Evolutionary conservation across 1,140 invertebrate species (phyloP).

Genomic region (Ceratitis capitata): DNA sequence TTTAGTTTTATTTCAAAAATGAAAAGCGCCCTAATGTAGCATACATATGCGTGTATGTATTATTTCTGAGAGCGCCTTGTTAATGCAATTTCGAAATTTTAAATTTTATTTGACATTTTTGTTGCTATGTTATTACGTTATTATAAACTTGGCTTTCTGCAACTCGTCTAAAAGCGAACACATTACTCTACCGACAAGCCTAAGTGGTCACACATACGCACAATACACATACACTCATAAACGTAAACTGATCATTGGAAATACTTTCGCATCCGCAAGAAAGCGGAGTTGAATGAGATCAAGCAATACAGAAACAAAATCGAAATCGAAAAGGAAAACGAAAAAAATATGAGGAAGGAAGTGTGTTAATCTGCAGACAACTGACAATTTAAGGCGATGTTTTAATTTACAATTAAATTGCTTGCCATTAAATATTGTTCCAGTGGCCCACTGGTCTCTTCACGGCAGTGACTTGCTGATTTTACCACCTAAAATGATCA

Average conservation of each 20-base stretch:
- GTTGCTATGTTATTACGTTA: not conserved
- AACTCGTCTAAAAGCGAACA: not conserved
- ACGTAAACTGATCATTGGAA: not conserved
- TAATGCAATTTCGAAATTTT: not conserved
- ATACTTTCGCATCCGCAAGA: not conserved
- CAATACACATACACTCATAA: not conserved
- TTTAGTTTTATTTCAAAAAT: too few relatives aligned
- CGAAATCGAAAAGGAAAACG: too few relatives aligned
- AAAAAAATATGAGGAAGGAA: constrained; percentile 32
- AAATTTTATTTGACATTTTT: not conserved
- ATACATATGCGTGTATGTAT: not conserved
- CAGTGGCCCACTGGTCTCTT: constrained; percentile 21
- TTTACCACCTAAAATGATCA: not conserved
- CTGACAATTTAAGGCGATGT: not conserved
- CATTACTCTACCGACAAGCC: not conserved
- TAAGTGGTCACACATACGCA: not conserved
- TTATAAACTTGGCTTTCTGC: not conserved
- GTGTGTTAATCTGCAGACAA: not conserved
- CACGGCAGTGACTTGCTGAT: not conserved
- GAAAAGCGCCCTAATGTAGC: too few relatives aligned
- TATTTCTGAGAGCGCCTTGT: not conserved
- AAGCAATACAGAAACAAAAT: too few relatives aligned
- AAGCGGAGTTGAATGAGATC: too few relatives aligned
- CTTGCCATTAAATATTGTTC: not conserved
- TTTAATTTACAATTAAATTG: not conserved